Percentiles rank a stretch among this genome's conserved stretches.
Evolutionary conservation across 2,797 vertebrate species (phyloP).

Genomic region (Rhinogobio ventralis): DNA sequence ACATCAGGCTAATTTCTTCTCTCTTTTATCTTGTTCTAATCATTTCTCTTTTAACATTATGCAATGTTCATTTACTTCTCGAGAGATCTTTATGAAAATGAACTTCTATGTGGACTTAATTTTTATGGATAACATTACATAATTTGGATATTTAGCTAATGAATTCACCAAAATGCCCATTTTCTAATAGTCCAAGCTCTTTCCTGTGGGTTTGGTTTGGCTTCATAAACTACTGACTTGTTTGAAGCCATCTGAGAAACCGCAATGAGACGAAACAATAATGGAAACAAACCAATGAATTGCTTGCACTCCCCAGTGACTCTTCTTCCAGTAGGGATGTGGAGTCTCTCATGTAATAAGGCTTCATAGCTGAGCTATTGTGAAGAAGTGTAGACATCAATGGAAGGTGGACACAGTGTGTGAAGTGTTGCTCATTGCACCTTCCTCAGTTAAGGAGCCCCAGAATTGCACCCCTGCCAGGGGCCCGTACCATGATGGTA

Average conservation of each 20-base stretch:
- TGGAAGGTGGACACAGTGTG: slow-evolving; percentile 61
- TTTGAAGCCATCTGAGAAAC: slow-evolving; percentile 68
- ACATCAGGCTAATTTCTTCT: slow-evolving; percentile 61
- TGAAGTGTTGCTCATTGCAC: slow-evolving; percentile 59
- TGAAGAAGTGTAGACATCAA: slow-evolving; percentile 60
- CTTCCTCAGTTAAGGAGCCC: slow-evolving; percentile 52
- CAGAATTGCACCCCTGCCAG: slow-evolving; percentile 60
- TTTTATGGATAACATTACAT: neutral
- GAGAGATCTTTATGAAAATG: slow-evolving; percentile 47
- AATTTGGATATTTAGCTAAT: neutral
- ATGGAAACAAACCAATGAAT: slow-evolving; percentile 72
- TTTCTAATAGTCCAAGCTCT: neutral
- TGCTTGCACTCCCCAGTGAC: slow-evolving; percentile 68
- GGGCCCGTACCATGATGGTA: no score
- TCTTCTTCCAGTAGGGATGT: slow-evolving; percentile 64
- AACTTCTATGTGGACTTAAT: neutral
- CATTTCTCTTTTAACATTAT: slow-evolving; percentile 60
- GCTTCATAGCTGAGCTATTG: slow-evolving; percentile 63
- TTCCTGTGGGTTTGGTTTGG: slow-evolving; percentile 65
- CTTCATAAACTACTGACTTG: slow-evolving; percentile 67
- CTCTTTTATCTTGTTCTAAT: slow-evolving; percentile 62
- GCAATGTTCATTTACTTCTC: slow-evolving; percentile 60
- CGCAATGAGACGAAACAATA: slow-evolving; percentile 58
- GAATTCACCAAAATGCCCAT: slow-evolving; percentile 6
- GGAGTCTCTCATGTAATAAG: slow-evolving; percentile 74